Percentiles rank a stretch among this genome's conserved stretches.
Evolutionary conservation across 2,113 vertebrate genomes (phyloP).

Genomic region (Etheostoma spectabile): DNA sequence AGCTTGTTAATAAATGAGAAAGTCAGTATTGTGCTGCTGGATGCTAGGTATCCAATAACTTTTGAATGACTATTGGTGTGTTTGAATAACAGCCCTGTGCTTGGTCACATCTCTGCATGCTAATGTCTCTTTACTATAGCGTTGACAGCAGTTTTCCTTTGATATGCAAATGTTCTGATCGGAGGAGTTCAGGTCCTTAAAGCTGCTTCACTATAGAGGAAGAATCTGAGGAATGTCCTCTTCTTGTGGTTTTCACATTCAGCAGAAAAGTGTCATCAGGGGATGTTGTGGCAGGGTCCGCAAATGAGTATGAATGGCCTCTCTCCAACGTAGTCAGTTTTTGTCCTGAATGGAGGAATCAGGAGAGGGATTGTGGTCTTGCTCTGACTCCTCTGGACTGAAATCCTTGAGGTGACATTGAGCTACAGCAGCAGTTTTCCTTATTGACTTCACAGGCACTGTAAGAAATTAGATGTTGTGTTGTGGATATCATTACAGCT

Average conservation of each 20-base stretch:
- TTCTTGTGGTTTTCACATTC: constrained; percentile 47
- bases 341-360: constrained; percentile 43
- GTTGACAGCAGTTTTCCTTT: constrained; percentile 78
- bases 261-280: constrained; percentile 55
- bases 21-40: constrained; percentile 14
- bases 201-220: constrained; percentile 54
- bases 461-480: constrained; percentile 13
- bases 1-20: constrained; percentile 1
- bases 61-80: constrained; percentile 33
- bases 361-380: constrained; percentile 33
- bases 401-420: constrained; percentile 74
- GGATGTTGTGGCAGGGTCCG: constrained; percentile 30
- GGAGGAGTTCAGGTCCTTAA: constrained; percentile 54
- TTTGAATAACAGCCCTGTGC: constrained; percentile 52
- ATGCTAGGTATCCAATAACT: constrained; percentile 44
- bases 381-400: constrained; percentile 48
- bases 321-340: constrained; percentile 56
- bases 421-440: constrained; percentile 62
- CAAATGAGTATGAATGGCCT: constrained; percentile 62
- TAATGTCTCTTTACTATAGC: constrained; percentile 61
- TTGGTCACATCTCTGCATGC: constrained; percentile 66
- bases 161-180: constrained; percentile 80
- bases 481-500: constrained; percentile 39
- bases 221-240: constrained; percentile 72
- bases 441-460: constrained; percentile 48